These are phyloP conservation scores for Xestia ashworthii DNA, from an alignment of 2,888 invertebrate genomes.

Conservation along the genomic window DNA sequence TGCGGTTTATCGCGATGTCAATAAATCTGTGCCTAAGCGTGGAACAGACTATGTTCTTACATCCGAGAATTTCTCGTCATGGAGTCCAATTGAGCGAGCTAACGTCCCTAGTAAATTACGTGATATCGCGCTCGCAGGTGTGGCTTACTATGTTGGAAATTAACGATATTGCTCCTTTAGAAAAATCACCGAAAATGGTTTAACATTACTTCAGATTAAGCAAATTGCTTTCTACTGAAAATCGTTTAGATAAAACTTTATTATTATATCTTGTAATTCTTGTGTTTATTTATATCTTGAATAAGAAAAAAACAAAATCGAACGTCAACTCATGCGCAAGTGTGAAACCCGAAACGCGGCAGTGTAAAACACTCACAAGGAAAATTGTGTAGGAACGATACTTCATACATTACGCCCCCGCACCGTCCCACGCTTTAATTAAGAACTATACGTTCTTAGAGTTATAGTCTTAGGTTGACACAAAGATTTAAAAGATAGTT, in stretches of 20 bases:
- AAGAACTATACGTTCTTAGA: neutral
- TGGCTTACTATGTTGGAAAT: slow-evolving; percentile 44
- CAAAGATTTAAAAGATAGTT: neutral
- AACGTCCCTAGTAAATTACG: slow-evolving; percentile 61
- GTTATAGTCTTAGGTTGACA: neutral
- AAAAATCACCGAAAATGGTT: slow-evolving; percentile 33
- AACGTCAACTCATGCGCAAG: slow-evolving; percentile 27
- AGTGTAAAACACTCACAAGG: neutral
- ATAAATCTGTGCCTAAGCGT: slow-evolving; percentile 82
- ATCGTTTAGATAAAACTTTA: neutral
- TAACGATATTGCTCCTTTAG: slow-evolving; percentile 31
- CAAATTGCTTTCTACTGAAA: slow-evolving; percentile 19
- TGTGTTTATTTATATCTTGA: too few relatives aligned
- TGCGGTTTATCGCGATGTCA: slow-evolving; percentile 84
- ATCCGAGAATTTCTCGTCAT: slow-evolving; percentile 69
- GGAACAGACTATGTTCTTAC: slow-evolving; percentile 77
- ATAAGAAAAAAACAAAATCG: neutral
- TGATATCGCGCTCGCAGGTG: slow-evolving; percentile 56
- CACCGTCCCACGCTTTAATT: slow-evolving; percentile 16
- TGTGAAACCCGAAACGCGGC: neutral
- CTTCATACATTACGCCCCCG: neutral
- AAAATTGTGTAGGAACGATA: slow-evolving; percentile 17
- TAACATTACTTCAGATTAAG: slow-evolving; percentile 26
- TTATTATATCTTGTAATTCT: neutral
- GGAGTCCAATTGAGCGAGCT: slow-evolving; percentile 68